Base-by-base conservation (phyloP, 1,140 invertebrate species). In the Hypsibius dujardini region DNA sequence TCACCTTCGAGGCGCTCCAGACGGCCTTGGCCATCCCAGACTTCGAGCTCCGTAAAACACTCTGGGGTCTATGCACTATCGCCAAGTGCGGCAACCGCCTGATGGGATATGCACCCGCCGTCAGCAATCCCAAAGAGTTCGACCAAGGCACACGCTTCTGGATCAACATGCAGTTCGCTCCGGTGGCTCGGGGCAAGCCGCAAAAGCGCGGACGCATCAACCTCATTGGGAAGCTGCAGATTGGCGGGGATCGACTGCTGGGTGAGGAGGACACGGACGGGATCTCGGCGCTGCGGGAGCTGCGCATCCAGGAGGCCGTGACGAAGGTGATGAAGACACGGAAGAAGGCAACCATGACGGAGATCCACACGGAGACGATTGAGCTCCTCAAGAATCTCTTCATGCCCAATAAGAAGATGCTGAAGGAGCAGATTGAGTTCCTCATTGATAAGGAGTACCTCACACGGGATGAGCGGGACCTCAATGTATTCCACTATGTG, bases 331-430 rank as follows among this genome's bases (percentile, higher is more conserved):
- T 98, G 79, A 98, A 98, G 80, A 97, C 95, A 90, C 84, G 95
- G 71, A 97, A 97, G 80, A 85, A 86, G 59, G 92, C 96, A 70
- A 88, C 87, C 28, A 96, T 95, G 79, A 90, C 89, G 69, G 90
- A 95, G 74, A 81, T 98, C 67, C 94, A 98, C 75, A 90, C 90
- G 56, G 95, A 98, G 84, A 83, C 98, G 56, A 88, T 98, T 2
- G 94, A 98, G 82, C 95, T 98, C 79, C 82, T 98, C 70, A 97
- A 96, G 81, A 96, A 98, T 79, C 96, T 97, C 92, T 98, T 98
- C 83, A 81, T 97, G 75, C 95, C 95, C 47, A 94, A 92, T 73
- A 95, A 95, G 81, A 97, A 97, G 81, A 90, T 98, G 87, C 97
- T 98, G 74, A 98, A 98, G 82, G 94, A 98, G 82, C 95, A 98